A percentile compares a stretch with the other conserved stretches of the same genome.
phyloP scores from a whole-genome alignment of 2,113 vertebrate genomes.

The Columbina picui region DNA sequence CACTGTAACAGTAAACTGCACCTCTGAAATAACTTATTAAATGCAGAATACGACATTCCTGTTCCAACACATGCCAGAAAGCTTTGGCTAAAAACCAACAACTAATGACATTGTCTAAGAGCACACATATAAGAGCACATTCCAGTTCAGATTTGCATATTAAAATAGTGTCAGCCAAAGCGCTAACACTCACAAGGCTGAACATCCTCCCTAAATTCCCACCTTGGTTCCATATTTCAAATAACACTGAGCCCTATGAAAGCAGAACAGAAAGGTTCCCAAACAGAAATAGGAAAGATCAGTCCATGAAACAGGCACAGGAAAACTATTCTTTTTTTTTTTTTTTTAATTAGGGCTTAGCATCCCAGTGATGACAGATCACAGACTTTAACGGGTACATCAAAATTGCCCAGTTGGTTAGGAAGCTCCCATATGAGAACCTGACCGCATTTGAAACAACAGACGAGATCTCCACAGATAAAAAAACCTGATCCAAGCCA shows the following conservation, averaged over 20 bases:
- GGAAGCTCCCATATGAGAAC: not conserved
- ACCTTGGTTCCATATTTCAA: not conserved
- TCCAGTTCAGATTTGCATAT: not conserved
- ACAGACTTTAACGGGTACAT: not conserved
- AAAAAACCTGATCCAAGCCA: not conserved
- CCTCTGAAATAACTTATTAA: not conserved
- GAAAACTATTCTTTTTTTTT: not conserved
- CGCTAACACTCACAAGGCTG: not conserved
- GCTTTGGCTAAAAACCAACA: constrained; percentile 20
- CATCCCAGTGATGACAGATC: not conserved
- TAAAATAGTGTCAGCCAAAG: constrained; percentile 8
- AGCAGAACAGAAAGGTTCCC: not conserved
- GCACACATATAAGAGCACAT: not conserved
- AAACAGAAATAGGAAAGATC: not conserved
- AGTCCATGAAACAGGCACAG: not conserved
- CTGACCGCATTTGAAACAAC: not conserved
- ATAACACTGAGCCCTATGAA: not conserved
- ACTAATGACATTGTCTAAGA: not conserved
- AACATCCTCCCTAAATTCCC: not conserved
- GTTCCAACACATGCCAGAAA: not conserved
- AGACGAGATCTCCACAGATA: not conserved
- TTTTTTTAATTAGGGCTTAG: not conserved
- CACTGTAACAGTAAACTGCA: not conserved
- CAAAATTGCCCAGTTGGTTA: not conserved
- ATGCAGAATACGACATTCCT: not conserved